Evolutionary conservation across 1,140 invertebrate species (phyloP), one percentile per base, ranked within the genome.

Genomic region (Latrodectus geometricus): DNA sequence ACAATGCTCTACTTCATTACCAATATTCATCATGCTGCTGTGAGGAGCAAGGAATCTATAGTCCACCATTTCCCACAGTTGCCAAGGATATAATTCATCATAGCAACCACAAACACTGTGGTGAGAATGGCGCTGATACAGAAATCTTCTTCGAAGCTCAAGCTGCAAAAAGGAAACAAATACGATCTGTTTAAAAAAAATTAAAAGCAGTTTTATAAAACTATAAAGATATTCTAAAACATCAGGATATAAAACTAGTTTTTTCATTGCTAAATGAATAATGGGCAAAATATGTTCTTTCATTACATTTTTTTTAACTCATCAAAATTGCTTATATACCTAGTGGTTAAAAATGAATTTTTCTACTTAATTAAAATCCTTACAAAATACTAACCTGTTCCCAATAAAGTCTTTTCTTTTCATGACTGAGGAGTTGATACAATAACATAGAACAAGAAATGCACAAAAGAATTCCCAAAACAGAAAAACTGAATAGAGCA

Each of bases 341-440:
- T 35, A 35, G 35, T 35, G 35, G 5, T 35, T 35, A 35, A 35
- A 35, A 35, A 35, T 5, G 35, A 3, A 3, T 35, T 70, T 3
- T 23, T 4, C 2, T 70, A 70, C 17, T 70, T 70, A 4, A 70
- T 70, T 20, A 73, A 73, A 73, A 48, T 1, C 3, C 14, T n/a
- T 9, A 83, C 52, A 14, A 35, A 35, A 35, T 81, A 66, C 80
- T 84, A 2, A 87, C 86, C 90, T 97, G 96, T 89, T 96, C 96
- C 96, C 96, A 97, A 90, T 97, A 97, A 94, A 96, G 96, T 91
- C 97, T 97, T 91, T 97, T 97, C 85, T 95, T 94, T 91, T 97
- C 96, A 90, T 97, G 96, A 89, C 96, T 95, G 90, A 56, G 91
- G 23, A 97, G 91, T 90, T 97, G 96, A 89, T 97, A 97, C 0